Evolutionary conservation across 2,888 invertebrate genomes (phyloP).

Genomic region (Lathronympha strigana): DNA sequence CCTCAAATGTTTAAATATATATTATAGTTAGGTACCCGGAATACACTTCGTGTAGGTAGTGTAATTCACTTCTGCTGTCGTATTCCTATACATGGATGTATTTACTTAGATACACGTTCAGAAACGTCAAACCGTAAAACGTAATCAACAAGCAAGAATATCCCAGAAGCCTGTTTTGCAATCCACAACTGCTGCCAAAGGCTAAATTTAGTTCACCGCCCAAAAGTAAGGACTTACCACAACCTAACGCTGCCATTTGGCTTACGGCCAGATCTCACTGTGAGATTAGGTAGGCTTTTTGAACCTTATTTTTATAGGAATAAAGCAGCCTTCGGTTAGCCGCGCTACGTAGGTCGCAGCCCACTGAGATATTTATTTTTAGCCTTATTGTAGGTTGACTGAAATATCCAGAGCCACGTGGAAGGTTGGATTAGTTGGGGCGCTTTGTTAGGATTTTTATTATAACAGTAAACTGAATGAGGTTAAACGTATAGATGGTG

Average conservation of each 20-base stretch:
- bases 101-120: background rate
- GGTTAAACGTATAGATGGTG: too few relatives aligned
- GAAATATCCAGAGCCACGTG: constrained; percentile 7
- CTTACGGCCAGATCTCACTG: constrained; percentile 22
- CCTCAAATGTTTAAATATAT: too few relatives aligned
- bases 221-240: constrained; percentile 37
- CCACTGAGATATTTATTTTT: constrained; percentile 28
- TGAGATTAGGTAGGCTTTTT: background rate
- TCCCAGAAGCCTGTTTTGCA: constrained; percentile 36
- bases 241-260: constrained; percentile 41
- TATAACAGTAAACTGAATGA: too few relatives aligned
- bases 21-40: too few relatives aligned
- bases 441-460: background rate
- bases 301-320: constrained; percentile 22
- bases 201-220: constrained; percentile 38
- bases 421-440: background rate
- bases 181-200: constrained; percentile 32
- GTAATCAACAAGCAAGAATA: background rate
- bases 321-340: constrained; percentile 29
- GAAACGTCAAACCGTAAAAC: background rate
- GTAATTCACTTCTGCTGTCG: too few relatives aligned
- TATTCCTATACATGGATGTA: too few relatives aligned
- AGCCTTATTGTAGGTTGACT: constrained; percentile 20
- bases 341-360: constrained; percentile 25
- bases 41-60: too few relatives aligned